Evolutionary conservation across 2,113 vertebrate species (phyloP), one percentile per base, ranked within the genome.

Genomic region (Tinamus guttatus): DNA sequence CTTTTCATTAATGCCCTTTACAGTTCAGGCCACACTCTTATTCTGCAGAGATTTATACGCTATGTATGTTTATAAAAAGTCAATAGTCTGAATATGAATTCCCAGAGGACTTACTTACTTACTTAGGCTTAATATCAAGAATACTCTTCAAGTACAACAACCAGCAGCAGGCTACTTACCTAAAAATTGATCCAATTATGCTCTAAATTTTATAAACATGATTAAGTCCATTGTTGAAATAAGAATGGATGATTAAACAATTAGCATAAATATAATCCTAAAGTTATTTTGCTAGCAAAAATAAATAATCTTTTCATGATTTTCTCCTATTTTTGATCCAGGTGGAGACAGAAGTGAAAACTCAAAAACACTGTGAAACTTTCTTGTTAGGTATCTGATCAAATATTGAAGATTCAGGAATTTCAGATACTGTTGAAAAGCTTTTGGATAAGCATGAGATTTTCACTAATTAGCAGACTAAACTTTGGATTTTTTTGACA

Each of bases 251-350:
- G 2, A 58, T 38, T 30, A 73, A 52, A 49, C 40, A 74, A 49
- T 63, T 45, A 11, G 0, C 8, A 28, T 41, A 15, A 25, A 69
- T 75, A 80, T 21, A 7, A 77, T 47, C 13, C 6, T 24, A 58
- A 77, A 62, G 1, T 2, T 38, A 7, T 52, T 89, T 18, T 73
- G 3, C 4, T 14, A 40, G 17, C 10, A 70, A 32, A 24, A 75
- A 70, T n/a, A 54, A 22, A 14, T 28, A 0, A 2, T 22, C 0
- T 79, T 54, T 62, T 74, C 14, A 19, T 76, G 11, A 73, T 73
- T 86, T 94, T 81, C 45, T 83, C 8, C 24, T 77, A 7, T 70
- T 86, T 90, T 30, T 85, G 45, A 30, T 67, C 18, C 19, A 60
- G 32, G 56, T 30, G 36, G 38, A 58, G 24, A 8, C 18, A 70